Evolutionary conservation across 1,140 invertebrate species (phyloP), one percentile per base, ranked within the genome.

Genomic region (Drosophila albomicans): DNA sequence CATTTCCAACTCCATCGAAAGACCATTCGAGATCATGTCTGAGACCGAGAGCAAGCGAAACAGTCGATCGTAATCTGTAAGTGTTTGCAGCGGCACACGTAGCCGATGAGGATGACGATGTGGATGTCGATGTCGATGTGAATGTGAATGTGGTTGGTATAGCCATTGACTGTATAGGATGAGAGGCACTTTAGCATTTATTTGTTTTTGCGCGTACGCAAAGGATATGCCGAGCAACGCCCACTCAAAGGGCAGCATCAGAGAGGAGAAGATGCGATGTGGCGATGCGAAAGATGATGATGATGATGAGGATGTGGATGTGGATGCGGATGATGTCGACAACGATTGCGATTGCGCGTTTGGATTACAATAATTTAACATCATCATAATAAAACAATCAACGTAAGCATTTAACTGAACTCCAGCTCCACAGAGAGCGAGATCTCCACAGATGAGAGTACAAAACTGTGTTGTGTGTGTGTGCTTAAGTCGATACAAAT

Each of bases 321-420:
- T 62, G 63, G 85, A 71, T 75, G 82, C 79, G 86, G 86, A 86
- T 90, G 87, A 89, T 86, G 86, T 86, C 86, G 86, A 90, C 86
- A 89, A 85, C 86, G 86, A 90, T 90, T 90, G 86, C 82, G 89
- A 91, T 91, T 91, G 85, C 85, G 81, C 80, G 75, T 66, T 67
- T 82, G 91, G 91, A 92, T 92, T 91, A 92, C 84, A 91, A 91
- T 92, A 91, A 92, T 92, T 92, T 92, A 92, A 92, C 91, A 92
- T 92, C 91, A 92, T 92, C 91, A 92, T 92, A 92, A 91, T 92
- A 92, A 92, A 92, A 92, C 91, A 92, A 92, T 92, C 91, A 92
- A 91, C 87, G 91, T 89, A 67, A 73, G 84, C 80, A 78, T 81
- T 81, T 85, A 81, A 63, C 67, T 59, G 38, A 30, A 62, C 56